Conservation (phyloP, 2,888 invertebrate species). For the Drosophila meridionalis region DNA sequence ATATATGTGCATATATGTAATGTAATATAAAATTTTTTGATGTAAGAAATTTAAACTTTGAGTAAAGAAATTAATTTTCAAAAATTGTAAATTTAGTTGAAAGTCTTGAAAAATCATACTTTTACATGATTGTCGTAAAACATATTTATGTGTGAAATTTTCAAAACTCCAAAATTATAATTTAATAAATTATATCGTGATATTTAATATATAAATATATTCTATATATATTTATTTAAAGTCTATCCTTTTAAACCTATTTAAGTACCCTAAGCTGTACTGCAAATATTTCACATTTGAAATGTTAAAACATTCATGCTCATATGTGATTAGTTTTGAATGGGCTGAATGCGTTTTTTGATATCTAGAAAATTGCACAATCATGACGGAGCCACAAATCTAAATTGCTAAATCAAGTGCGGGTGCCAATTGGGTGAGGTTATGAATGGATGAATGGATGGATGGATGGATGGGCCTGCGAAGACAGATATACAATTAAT, state of each 20-base stretch:
- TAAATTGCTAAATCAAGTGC: constrained; percentile 11
- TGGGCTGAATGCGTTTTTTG: constrained; percentile 29
- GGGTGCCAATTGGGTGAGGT: not conserved
- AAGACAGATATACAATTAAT: constrained; percentile 58
- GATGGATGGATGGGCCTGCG: not conserved
- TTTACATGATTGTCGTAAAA: too few relatives aligned
- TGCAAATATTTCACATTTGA: constrained; percentile 1
- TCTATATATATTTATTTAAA: not conserved
- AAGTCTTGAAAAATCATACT: too few relatives aligned
- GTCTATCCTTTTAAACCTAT: not conserved
- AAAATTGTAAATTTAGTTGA: too few relatives aligned
- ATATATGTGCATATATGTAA: too few relatives aligned
- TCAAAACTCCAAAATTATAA: too few relatives aligned
- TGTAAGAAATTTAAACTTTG: too few relatives aligned
- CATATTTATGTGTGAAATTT: too few relatives aligned
- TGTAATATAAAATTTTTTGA: too few relatives aligned
- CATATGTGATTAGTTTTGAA: constrained; percentile 22
- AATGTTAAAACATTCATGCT: constrained; percentile 13
- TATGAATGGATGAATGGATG: not conserved
- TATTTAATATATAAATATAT: not conserved
- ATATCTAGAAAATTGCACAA: constrained; percentile 51
- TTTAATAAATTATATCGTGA: not conserved
- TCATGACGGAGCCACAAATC: constrained; percentile 30
- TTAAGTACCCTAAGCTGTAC: constrained; percentile 10
- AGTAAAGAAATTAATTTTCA: too few relatives aligned